These are phyloP conservation scores for Drosophila yakuba DNA, from an alignment of 1,140 invertebrate species.

Conservation along the genomic window DNA sequence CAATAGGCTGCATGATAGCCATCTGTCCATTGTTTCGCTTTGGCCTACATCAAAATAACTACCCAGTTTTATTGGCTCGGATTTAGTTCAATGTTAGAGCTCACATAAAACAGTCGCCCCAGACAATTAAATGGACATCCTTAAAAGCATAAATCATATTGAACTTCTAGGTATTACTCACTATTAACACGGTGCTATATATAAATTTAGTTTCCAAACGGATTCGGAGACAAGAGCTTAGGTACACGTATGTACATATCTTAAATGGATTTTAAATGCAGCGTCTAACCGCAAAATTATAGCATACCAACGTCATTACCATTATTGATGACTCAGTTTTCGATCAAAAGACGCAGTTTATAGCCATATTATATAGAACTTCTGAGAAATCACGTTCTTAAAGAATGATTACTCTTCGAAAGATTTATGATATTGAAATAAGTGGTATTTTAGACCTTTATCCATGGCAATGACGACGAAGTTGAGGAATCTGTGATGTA, in stretches of 20 bases:
- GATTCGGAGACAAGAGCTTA: background rate
- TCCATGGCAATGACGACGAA: no score
- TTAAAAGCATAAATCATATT: constrained; percentile 12
- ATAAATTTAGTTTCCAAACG: background rate
- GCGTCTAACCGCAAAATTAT: constrained; percentile 49
- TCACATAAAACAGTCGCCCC: constrained; percentile 2
- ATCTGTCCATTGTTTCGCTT: constrained; percentile 49
- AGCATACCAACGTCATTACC: constrained; percentile 36
- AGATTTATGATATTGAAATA: no score
- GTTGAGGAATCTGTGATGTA: background rate
- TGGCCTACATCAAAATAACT: constrained; percentile 18
- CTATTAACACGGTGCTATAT: no score
- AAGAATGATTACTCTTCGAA: constrained; percentile 1
- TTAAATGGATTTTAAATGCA: constrained; percentile 14
- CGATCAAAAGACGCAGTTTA: constrained; percentile 8
- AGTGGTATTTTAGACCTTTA: no score
- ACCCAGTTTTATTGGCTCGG: constrained; percentile 1
- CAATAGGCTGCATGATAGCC: constrained; percentile 46
- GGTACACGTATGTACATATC: background rate
- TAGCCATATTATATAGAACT: constrained; percentile 4
- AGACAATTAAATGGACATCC: background rate
- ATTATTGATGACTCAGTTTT: constrained; percentile 41
- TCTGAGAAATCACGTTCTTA: constrained; percentile 17
- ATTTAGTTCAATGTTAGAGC: constrained; percentile 40
- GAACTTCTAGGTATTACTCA: background rate